Conservation (phyloP, 2,797 vertebrate genomes). For the Chaetophractus vellerosus region DNA sequence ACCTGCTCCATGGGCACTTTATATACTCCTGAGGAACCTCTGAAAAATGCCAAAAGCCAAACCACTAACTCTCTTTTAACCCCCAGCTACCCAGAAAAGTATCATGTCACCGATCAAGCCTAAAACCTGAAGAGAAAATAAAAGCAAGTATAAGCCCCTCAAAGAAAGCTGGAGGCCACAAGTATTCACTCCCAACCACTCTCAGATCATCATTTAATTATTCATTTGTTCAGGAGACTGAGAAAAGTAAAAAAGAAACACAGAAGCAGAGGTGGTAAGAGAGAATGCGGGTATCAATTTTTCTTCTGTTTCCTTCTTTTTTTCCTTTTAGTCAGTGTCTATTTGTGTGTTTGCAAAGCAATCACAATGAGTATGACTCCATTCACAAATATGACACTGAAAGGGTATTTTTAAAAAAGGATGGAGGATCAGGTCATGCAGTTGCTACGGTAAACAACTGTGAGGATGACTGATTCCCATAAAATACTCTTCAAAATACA, state of each 20-base stretch:
- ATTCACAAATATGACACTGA: constrained; percentile 37
- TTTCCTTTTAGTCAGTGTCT: background rate
- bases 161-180: constrained; percentile 15
- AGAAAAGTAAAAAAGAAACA: constrained; percentile 13
- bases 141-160: background rate
- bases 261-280: background rate
- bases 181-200: constrained; percentile 31
- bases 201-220: background rate
- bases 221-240: background rate
- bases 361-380: background rate
- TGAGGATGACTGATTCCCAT: constrained; percentile 20
- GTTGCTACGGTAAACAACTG: background rate
- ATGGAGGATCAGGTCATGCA: background rate
- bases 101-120: constrained; percentile 62
- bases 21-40: constrained; percentile 88
- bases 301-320: background rate
- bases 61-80: constrained; percentile 88
- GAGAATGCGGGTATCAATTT: background rate
- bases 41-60: constrained; percentile 89
- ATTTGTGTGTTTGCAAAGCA: background rate
- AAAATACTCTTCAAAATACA: constrained; percentile 62
- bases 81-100: constrained; percentile 79
- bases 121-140: constrained; percentile 9
- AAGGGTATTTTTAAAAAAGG: constrained; percentile 8
- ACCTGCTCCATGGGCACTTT: constrained; percentile 89